Conservation (phyloP, 2,888 invertebrate species). For the Agonopterix heracliana region DNA sequence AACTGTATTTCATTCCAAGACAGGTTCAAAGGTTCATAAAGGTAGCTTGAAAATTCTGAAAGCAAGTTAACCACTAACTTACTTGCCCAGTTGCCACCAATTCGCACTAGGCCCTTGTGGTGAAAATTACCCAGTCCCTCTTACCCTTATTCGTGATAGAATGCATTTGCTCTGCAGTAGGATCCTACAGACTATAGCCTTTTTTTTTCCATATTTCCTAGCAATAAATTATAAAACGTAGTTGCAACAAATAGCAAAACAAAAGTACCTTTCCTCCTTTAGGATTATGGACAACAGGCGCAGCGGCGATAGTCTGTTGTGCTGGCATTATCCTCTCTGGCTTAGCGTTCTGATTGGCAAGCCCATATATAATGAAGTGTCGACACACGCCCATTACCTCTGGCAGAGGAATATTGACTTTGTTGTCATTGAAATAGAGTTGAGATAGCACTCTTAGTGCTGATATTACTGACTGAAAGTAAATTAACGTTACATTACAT, state of each 20-base stretch:
- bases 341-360: constrained; percentile 46
- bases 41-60: no score
- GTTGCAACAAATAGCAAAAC: neutral
- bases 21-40: no score
- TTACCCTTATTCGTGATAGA: no score
- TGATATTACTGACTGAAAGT: constrained; percentile 67
- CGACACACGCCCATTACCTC: constrained; percentile 77
- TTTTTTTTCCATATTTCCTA: no score
- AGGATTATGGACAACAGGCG: constrained; percentile 53
- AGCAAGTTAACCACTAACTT: no score
- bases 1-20: no score
- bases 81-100: no score
- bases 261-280: constrained; percentile 76
- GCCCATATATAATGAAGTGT: constrained; percentile 72
- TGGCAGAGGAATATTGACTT: constrained; percentile 45
- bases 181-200: no score
- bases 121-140: no score
- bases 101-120: no score
- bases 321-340: constrained; percentile 77
- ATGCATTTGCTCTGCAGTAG: no score
- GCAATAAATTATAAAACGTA: no score
- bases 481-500: neutral
- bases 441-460: constrained; percentile 58
- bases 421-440: constrained; percentile 53
- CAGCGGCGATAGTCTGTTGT: constrained; percentile 76